Evolutionary conservation across 1,140 invertebrate genomes (phyloP), one percentile per base, ranked within the genome.

Genomic region (Thaumatotibia leucotreta): DNA sequence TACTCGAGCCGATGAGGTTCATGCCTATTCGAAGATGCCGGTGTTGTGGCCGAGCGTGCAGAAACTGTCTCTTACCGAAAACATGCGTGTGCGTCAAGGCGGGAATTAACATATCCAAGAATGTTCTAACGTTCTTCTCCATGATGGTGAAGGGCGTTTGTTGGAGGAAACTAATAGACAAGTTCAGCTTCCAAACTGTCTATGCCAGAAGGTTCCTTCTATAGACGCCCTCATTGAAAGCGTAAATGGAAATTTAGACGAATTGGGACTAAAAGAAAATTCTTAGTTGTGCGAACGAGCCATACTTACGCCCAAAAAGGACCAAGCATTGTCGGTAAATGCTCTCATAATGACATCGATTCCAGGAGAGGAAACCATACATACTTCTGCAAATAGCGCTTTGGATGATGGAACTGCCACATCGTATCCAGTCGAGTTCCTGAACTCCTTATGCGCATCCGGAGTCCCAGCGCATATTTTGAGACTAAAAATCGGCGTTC

Each of bases 1-100:
- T 74, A 92, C 85, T 9, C 50, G 67, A 65, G 84, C 84, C 62
- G 84, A 91, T 78, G 79, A 87, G 70, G 67, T 92, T 0, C 86
- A 89, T 64, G 83, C 84, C 63, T 92, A 81, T 72, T 75, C 92
- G 29, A 92, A 91, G 80, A 72, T 71, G 73, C 91, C 88, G 23
- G 14, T 9, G 67, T 74, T 92, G 64, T 91, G 87, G 82, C 67
- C 65, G 68, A 67, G 77, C 70, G 77, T 86, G 68, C 65, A 82
- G 65, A 83, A 39, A 76, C n/a, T 89, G 35, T 62, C 70, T 14
- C 73, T 90, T 67, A 73, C 65, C 22, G 76, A 50, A 66, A 86
- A 89, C 72, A 89, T 86, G 77, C 69, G 77, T 65, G 78, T 77
- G 32, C 67, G 75, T 70, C 33, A 39, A 39, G 33, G 33, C 2